These are phyloP conservation scores for Xyrauchen texanus DNA, from an alignment of 2,113 vertebrate genomes.

Conservation along the genomic window DNA sequence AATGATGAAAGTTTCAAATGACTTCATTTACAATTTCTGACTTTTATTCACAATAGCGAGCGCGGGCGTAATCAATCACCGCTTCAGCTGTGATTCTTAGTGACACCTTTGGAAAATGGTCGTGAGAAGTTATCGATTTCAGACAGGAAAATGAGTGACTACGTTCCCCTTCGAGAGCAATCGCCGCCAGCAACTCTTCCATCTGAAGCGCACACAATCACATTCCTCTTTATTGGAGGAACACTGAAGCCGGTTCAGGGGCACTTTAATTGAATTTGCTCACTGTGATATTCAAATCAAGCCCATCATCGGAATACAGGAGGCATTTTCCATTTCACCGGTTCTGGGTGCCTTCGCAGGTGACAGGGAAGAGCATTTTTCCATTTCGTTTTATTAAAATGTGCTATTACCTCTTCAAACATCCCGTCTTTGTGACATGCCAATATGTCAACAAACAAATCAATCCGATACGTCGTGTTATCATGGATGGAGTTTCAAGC, in stretches of 20 bases:
- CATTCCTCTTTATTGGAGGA: slow-evolving; percentile 52
- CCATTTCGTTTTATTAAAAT: slow-evolving; percentile 25
- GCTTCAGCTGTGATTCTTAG: slow-evolving; percentile 26
- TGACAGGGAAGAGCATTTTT: slow-evolving; percentile 15
- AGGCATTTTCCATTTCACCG: slow-evolving; percentile 1
- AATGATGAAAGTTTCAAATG: slow-evolving; percentile 17
- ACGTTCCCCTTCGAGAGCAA: slow-evolving; percentile 33
- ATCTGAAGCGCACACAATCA: slow-evolving; percentile 46
- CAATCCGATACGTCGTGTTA: not conserved
- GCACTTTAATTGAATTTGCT: slow-evolving; percentile 52
- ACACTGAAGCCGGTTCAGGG: slow-evolving; percentile 41
- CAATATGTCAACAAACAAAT: slow-evolving; percentile 25
- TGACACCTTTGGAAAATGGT: slow-evolving; percentile 36
- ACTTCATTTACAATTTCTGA: slow-evolving; percentile 28
- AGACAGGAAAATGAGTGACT: slow-evolving; percentile 47
- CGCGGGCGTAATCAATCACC: slow-evolving; percentile 6
- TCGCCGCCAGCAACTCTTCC: slow-evolving; percentile 20
- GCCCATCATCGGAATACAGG: slow-evolving; percentile 21
- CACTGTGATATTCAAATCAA: slow-evolving; percentile 48
- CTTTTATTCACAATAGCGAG: not conserved
- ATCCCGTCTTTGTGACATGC: not conserved
- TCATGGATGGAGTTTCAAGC: slow-evolving; percentile 6
- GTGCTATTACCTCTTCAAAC: slow-evolving; percentile 6
- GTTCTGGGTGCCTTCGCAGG: slow-evolving; percentile 26
- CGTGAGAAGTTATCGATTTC: slow-evolving; percentile 38